Evolutionary conservation across 2,888 invertebrate species (phyloP), one percentile per base, ranked within the genome.

Genomic region (Vanessa cardui): DNA sequence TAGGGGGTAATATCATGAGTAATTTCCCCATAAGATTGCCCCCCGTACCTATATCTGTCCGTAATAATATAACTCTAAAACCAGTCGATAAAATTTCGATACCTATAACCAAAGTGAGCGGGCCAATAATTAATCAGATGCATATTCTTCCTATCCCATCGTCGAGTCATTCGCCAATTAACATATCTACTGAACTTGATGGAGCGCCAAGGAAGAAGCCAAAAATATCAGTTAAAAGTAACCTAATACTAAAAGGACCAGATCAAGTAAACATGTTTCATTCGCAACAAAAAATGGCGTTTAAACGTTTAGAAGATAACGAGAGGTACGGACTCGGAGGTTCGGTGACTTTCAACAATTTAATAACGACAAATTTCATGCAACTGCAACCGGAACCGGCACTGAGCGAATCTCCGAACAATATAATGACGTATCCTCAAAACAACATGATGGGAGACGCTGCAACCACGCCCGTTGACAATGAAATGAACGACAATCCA

Each of bases 201-300:
- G 87, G 88, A 1, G 80, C 76, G 49, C 91, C 92, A 0, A 82
- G 92, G 39, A 93, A 93, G 73, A 93, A 93, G 66, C 89, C 93
- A 0, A 93, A 93, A 75, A 93, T 93, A 83, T 93, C 93, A 1
- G 93, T 93, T 0, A 93, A 93, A 77, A 93, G 93, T 73, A 93
- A 93, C 74, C 76, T 93, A 49, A 91, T 93, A 72, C 76, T 93
- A 4, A 93, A 93, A 77, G 93, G 93, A 0, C 93, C 93, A 0
- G 92, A 93, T 75, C 90, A 91, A 70, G 88, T 87, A 33, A 90
- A 92, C 72, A 91, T 90, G 88, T 93, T 93, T 71, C 90, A 93
- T 79, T 90, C 91, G 1, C 92, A 92, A 72, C 92, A 92, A 70
- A 90, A 92, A 77, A 89, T 92, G 91, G 92, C 92, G 1, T 92